Evolutionary conservation across 2,797 vertebrate species (phyloP).

Genomic region (Columba guinea): DNA sequence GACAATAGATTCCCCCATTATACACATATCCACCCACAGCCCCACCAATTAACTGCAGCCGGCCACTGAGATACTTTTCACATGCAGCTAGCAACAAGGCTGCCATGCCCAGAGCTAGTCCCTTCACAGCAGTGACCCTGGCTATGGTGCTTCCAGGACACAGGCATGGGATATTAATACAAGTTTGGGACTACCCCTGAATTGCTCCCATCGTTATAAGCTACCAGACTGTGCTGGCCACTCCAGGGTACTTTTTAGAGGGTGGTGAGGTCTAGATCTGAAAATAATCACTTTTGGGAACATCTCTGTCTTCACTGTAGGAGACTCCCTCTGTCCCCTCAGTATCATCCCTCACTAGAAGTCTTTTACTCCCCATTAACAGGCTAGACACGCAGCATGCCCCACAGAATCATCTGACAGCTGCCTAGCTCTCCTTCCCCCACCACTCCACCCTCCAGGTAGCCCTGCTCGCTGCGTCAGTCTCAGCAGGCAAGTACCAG

Average conservation of each 20-base stretch:
- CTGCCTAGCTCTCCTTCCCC: background rate
- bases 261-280: background rate
- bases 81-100: background rate
- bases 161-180: background rate
- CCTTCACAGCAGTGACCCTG: background rate
- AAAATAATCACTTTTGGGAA: background rate
- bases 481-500: background rate
- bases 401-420: fast-evolving
- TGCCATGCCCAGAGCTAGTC: background rate
- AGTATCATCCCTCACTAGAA: background rate
- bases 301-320: background rate
- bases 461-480: fast-evolving
- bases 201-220: background rate
- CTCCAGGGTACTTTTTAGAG: background rate
- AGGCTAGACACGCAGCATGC: background rate
- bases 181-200: background rate
- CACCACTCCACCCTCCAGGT: background rate
- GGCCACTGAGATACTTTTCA: background rate
- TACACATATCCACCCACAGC: background rate
- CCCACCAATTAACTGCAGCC: background rate
- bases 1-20: background rate
- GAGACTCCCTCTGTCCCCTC: background rate
- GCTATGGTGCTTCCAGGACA: background rate
- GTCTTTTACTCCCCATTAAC: background rate
- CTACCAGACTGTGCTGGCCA: background rate